Evolutionary conservation across 2,888 invertebrate species (phyloP).

Genomic region (Hyposoter didymator): DNA sequence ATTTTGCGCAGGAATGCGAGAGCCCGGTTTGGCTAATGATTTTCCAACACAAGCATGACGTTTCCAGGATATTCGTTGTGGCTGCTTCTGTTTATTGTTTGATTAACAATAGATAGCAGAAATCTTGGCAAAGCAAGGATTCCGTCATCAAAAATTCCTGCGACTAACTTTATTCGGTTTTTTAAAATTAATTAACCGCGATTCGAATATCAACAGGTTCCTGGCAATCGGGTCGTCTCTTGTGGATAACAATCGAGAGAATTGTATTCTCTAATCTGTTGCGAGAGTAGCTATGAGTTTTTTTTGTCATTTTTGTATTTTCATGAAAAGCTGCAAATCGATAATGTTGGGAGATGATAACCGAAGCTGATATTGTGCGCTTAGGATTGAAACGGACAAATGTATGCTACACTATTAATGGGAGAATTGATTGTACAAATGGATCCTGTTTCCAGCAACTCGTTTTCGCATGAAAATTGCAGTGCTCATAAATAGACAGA

Average conservation of each 20-base stretch:
- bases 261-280: background rate
- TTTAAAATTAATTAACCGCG: background rate
- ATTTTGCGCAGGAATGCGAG: conserved; percentile 27
- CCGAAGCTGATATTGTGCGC: background rate
- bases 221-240: background rate
- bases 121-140: background rate
- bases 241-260: no score
- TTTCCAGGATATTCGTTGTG: conserved; percentile 4
- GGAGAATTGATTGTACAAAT: background rate
- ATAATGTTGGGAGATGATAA: background rate
- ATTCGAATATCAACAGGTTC: background rate
- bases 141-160: background rate
- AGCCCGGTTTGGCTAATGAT: conserved; percentile 50
- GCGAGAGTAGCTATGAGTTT: background rate
- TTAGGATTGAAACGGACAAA: background rate
- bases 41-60: conserved; percentile 8
- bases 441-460: background rate
- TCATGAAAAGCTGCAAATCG: background rate
- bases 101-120: background rate
- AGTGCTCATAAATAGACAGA: background rate
- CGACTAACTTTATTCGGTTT: background rate
- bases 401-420: background rate
- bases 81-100: background rate
- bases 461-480: background rate
- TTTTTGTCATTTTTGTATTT: background rate